A percentile compares a stretch with the other conserved stretches of the same genome.
These are phyloP conservation scores for Carduelis carduelis DNA, from an alignment of 2,797 vertebrate genomes.

Conservation along the genomic window DNA sequence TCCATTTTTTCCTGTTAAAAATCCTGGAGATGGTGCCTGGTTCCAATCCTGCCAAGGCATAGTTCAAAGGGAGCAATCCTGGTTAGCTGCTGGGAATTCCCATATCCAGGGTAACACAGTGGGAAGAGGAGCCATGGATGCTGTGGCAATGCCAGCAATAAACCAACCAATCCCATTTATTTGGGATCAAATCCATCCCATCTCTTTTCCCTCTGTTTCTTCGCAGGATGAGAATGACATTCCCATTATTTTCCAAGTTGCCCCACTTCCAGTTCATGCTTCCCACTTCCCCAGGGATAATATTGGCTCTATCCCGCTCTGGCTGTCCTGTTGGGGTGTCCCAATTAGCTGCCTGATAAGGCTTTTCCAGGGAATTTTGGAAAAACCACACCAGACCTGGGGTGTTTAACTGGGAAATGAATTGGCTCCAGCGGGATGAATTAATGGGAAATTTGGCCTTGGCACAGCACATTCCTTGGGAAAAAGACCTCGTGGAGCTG, in stretches of 20 bases:
- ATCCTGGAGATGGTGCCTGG: fast-evolving
- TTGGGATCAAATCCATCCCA: neutral
- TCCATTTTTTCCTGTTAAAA: neutral
- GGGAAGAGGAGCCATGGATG: neutral
- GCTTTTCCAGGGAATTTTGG: neutral
- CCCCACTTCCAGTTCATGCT: fast-evolving
- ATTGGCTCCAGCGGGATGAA: fast-evolving
- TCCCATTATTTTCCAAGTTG: neutral
- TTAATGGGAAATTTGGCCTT: neutral
- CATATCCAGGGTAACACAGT: neutral
- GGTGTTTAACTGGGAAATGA: neutral
- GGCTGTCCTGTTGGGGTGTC: fast-evolving
- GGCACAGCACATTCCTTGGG: fast-evolving
- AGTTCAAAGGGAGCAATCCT: neutral
- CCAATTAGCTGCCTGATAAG: neutral
- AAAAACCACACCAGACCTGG: neutral
- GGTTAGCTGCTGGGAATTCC: neutral
- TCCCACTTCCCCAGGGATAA: neutral
- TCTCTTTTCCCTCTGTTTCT: neutral
- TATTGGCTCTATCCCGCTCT: neutral
- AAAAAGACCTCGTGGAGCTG: fast-evolving
- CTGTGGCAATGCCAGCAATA: fast-evolving
- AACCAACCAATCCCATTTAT: fast-evolving
- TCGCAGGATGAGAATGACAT: neutral
- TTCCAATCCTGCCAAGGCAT: neutral